Base-by-base conservation (phyloP, 2,797 vertebrate genomes). In the Liparis tanakae region DNA sequence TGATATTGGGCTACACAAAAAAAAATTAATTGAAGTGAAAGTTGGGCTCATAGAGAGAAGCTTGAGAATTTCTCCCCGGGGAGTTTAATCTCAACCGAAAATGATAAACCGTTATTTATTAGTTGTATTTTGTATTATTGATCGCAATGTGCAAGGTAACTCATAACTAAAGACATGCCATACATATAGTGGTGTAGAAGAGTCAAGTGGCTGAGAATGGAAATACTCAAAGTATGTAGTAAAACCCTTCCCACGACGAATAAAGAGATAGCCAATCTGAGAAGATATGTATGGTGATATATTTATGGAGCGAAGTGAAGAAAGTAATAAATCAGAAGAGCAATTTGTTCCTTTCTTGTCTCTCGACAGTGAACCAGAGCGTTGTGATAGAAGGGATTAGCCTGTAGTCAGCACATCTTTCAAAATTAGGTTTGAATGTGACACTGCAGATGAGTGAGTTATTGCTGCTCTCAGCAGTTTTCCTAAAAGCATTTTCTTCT, bases 381-480 rank as follows among this genome's bases (percentile, higher is more conserved):
- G 67, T 67, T 70, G 43, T 70, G 74, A 64, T 80, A n/a, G 74
- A 50, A 55, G 17, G 30, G 76, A 82, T 81, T 68, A 70, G 17
- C 22, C 54, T 82, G 76, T 56, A 76, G 71, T 85, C 80, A 73
- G 86, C 81, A 86, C 60, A 87, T 82, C 77, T 83, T 79, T 78
- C 8, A 81, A 81, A 85, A 87, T 82, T 62, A 80, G 72, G 79
- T 81, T 81, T 83, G 73, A 79, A 79, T 79, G 63, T 86, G 80
- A 81, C 76, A 78, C 75, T 66, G 48, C 37, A 55, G 68, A 85
- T 80, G 68, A 48, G 15, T 30, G 67, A 54, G 50, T 83, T 84
- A 79, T 61, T 87, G 80, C 85, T 85, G 74, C 7, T 10, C 61
- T 43, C 20, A 69, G 78, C 86, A 86, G 36, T 77, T 84, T 82